Conservation (phyloP, 2,797 vertebrate genomes). For the Crocodylus rhombifer region DNA sequence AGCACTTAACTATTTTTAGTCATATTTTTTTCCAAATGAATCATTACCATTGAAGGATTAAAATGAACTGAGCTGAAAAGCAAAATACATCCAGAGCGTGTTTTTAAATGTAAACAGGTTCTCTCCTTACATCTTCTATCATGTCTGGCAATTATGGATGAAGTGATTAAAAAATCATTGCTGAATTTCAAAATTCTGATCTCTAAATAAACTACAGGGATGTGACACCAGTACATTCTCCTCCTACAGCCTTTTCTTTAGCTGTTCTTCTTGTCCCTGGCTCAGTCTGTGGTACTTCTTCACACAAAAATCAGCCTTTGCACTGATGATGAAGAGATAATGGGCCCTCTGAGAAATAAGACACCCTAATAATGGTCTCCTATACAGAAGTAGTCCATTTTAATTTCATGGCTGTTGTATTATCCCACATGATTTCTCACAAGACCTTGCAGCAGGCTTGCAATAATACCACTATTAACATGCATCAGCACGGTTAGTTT, state of each 20-base stretch:
- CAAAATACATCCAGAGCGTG: slow-evolving; percentile 34
- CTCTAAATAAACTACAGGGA: slow-evolving; percentile 29
- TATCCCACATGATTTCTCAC: slow-evolving; percentile 58
- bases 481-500: slow-evolving; percentile 13
- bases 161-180: slow-evolving; percentile 9
- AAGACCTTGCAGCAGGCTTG: slow-evolving; percentile 49
- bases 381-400: slow-evolving; percentile 61
- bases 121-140: slow-evolving; percentile 53
- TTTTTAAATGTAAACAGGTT: slow-evolving; percentile 35
- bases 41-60: slow-evolving; percentile 70
- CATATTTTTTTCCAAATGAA: slow-evolving; percentile 64
- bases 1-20: slow-evolving; percentile 67
- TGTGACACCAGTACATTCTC: slow-evolving; percentile 7
- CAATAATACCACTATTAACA: slow-evolving; percentile 7
- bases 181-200: slow-evolving; percentile 22
- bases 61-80: slow-evolving; percentile 47
- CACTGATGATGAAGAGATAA: slow-evolving; percentile 69
- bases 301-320: slow-evolving; percentile 44
- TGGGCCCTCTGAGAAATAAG: slow-evolving; percentile 63
- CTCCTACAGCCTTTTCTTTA: slow-evolving; percentile 42
- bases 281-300: slow-evolving; percentile 25
- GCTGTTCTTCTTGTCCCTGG: not conserved
- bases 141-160: slow-evolving; percentile 44
- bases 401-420: slow-evolving; percentile 72
- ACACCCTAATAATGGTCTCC: slow-evolving; percentile 44